These are phyloP conservation scores for Semaprochilodus insignis DNA, from an alignment of 2,797 vertebrate genomes.

Conservation along the genomic window DNA sequence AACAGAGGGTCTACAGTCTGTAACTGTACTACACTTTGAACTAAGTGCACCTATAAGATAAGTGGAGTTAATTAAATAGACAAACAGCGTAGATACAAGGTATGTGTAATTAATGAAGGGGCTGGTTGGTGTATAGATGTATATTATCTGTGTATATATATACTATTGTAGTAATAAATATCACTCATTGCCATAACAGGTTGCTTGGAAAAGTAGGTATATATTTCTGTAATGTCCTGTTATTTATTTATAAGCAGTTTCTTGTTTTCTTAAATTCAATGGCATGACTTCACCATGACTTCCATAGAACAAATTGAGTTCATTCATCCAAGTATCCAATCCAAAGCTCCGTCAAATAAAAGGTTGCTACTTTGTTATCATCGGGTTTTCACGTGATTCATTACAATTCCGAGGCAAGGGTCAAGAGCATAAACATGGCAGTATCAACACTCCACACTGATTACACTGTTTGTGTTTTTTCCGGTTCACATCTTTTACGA, in stretches of 20 bases:
- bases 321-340: conserved; percentile 41
- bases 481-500: conserved; percentile 61
- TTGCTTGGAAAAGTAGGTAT: conserved; percentile 29
- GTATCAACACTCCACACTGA: not conserved
- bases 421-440: not conserved
- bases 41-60: no score
- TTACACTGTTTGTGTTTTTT: conserved; percentile 46
- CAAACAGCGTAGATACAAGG: no score
- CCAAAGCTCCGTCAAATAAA: conserved; percentile 15
- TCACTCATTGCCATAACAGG: conserved; percentile 26
- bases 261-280: conserved; percentile 31
- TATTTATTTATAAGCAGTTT: conserved; percentile 20
- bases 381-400: not conserved
- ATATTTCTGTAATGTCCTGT: conserved; percentile 6
- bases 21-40: no score
- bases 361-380: conserved; percentile 18
- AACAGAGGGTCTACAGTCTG: no score
- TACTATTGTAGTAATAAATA: not conserved
- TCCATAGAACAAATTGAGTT: conserved; percentile 20
- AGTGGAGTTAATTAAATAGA: no score
- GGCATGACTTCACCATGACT: conserved; percentile 3
- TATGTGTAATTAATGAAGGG: no score
- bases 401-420: not conserved
- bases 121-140: not conserved
- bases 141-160: not conserved